A percentile compares a stretch with the other conserved stretches of the same genome.
These are phyloP conservation scores for Aplodontia rufa DNA, from an alignment of 2,113 vertebrate genomes.

Conservation along the genomic window DNA sequence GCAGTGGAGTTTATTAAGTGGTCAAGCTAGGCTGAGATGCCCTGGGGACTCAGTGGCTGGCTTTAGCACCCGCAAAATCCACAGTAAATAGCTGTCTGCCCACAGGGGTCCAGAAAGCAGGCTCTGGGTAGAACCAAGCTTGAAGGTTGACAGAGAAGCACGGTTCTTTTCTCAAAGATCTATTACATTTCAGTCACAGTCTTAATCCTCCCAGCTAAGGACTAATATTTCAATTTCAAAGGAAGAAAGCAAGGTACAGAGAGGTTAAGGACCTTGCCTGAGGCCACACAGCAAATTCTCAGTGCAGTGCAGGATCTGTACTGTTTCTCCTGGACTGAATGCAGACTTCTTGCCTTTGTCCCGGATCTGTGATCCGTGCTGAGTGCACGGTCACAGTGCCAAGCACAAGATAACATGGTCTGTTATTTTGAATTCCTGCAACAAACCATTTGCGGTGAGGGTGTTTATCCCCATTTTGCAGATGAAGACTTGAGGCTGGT, in stretches of 20 bases:
- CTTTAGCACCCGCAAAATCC: background rate
- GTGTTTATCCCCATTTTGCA: background rate
- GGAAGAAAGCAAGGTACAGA: background rate
- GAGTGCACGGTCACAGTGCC: background rate
- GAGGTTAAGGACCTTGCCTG: background rate
- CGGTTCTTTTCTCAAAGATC: background rate
- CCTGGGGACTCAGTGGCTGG: fast-evolving
- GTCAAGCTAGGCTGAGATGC: background rate
- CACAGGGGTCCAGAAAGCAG: background rate
- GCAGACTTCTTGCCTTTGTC: background rate
- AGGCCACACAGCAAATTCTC: background rate
- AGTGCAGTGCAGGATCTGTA: background rate
- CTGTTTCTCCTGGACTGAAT: background rate
- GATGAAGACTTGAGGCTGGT: background rate
- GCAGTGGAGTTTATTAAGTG: background rate
- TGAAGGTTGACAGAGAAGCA: background rate
- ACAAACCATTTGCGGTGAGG: background rate
- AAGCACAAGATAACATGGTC: background rate
- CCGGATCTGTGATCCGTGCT: background rate
- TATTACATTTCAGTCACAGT: background rate
- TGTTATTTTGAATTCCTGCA: background rate
- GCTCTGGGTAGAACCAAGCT: background rate
- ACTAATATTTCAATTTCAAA: background rate
- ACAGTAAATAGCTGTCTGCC: background rate
- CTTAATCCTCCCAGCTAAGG: background rate